Evolutionary conservation across 2,888 invertebrate species (phyloP), one percentile per base, ranked within the genome.

Genomic region (Euzophera pinguis): DNA sequence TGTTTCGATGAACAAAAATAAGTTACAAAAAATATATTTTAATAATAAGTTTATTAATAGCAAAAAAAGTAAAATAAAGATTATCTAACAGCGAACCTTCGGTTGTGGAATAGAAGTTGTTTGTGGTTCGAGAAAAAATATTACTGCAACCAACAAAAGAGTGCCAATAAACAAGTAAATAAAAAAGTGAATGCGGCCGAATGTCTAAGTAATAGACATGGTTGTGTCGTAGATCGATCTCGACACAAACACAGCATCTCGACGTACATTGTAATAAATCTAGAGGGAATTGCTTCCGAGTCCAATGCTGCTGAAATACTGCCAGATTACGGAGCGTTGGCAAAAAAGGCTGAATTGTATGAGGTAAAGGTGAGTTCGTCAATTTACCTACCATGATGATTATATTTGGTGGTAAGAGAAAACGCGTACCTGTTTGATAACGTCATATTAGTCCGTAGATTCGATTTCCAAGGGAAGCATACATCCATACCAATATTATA

Each of bases 261-360:
- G 71, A 65, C 69, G 65, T 63, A 66, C 64, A 61, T 60, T 47
- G 71, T 70, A 65, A 86, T 86, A 84, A 84, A 84, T 84, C 79
- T 71, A 55, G 32, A 53, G 65, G 59, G 69, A 81, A 84, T 81
- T 73, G 79, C 80, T 83, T 81, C 78, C 77, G 73, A 73, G 78
- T 75, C 71, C 76, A 75, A 63, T 71, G 70, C 66, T 66, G 67
- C 72, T 82, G 82, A 84, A 75, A 80, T 82, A 83, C 73, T 73
- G 77, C 78, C 75, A 78, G 77, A 77, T 71, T 71, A 65, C 63
- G 61, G 61, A 54, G 53, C 12, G 42, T n/a, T 12, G 5, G 50
- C 43, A 51, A 22, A 51, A 37, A 43, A 39, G 14, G 13, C 9
- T 14, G 14, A 13, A 48, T 13, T 48, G 22, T 17, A 7, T 37